Conservation (phyloP, 2,888 invertebrate genomes). For the Eilema sororculum region DNA sequence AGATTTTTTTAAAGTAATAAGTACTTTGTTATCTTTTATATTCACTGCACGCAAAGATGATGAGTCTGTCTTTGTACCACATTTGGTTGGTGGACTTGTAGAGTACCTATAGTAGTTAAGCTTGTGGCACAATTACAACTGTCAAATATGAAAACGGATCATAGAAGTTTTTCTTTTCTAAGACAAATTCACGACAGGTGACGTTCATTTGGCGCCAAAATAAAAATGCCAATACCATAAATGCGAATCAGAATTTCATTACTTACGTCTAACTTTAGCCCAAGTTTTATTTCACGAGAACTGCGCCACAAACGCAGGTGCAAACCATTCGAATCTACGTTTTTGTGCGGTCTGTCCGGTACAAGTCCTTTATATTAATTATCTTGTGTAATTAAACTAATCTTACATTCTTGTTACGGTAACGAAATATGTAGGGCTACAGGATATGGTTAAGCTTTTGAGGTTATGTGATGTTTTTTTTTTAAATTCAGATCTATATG, state of each 20-base stretch:
- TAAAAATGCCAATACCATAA: neutral
- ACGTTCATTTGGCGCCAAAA: neutral
- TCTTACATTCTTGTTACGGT: slow-evolving; percentile 33
- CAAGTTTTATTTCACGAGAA: slow-evolving; percentile 26
- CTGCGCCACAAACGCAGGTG: slow-evolving; percentile 40
- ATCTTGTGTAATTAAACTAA: slow-evolving; percentile 44
- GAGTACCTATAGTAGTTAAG: too few relatives aligned
- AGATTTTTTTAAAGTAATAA: too few relatives aligned
- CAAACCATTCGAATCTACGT: slow-evolving; percentile 36
- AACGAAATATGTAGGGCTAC: slow-evolving; percentile 26
- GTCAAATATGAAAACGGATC: too few relatives aligned
- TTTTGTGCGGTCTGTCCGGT: slow-evolving; percentile 46
- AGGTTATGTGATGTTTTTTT: neutral
- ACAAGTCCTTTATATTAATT: slow-evolving; percentile 47
- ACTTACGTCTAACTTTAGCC: slow-evolving; percentile 23
- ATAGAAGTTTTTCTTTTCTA: too few relatives aligned
- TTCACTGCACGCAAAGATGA: too few relatives aligned
- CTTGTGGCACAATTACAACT: too few relatives aligned
- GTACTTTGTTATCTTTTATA: too few relatives aligned
- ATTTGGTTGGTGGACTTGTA: too few relatives aligned
- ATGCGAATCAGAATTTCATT: neutral
- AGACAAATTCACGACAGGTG: neutral
- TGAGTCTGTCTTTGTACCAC: too few relatives aligned
- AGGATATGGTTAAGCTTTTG: slow-evolving; percentile 14
- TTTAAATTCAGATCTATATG: neutral